These are phyloP conservation scores for Taurulus bubalis DNA, from an alignment of 2,113 vertebrate species.

Conservation along the genomic window DNA sequence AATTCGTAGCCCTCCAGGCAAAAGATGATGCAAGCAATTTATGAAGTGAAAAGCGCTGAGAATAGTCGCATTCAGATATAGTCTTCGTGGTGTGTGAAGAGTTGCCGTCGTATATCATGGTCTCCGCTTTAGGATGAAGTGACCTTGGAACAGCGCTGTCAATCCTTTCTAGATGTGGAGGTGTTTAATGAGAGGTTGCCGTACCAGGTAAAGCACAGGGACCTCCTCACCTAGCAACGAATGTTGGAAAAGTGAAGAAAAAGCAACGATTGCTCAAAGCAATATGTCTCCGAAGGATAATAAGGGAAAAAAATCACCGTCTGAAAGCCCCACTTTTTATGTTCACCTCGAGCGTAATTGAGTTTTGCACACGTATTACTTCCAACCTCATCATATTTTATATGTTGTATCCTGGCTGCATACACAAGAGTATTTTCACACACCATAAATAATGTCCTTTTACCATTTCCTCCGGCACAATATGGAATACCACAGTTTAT, in stretches of 20 bases:
- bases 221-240: slow-evolving; percentile 2
- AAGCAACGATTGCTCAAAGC: slow-evolving; percentile 11
- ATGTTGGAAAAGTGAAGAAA: slow-evolving; percentile 12
- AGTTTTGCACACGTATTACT: background rate
- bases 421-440: slow-evolving; percentile 12
- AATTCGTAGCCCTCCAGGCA: slow-evolving; percentile 25
- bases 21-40: slow-evolving; percentile 48
- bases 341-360: slow-evolving; percentile 1
- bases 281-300: slow-evolving; percentile 26
- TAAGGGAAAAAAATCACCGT: slow-evolving; percentile 17
- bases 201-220: background rate
- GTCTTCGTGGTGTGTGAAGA: slow-evolving; percentile 26
- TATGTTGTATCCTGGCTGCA: slow-evolving; percentile 26
- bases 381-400: background rate
- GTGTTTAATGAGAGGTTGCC: slow-evolving; percentile 9
- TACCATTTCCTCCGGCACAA: slow-evolving; percentile 1
- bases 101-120: background rate
- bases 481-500: slow-evolving; percentile 12
- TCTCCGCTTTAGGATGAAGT: slow-evolving; percentile 15
- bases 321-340: slow-evolving; percentile 3
- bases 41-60: slow-evolving; percentile 36
- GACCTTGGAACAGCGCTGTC: background rate
- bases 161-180: background rate
- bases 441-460: slow-evolving; percentile 7
- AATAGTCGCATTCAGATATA: slow-evolving; percentile 12